These are phyloP conservation scores for Nyctibius grandis DNA, from an alignment of 2,797 vertebrate genomes.

Conservation along the genomic window DNA sequence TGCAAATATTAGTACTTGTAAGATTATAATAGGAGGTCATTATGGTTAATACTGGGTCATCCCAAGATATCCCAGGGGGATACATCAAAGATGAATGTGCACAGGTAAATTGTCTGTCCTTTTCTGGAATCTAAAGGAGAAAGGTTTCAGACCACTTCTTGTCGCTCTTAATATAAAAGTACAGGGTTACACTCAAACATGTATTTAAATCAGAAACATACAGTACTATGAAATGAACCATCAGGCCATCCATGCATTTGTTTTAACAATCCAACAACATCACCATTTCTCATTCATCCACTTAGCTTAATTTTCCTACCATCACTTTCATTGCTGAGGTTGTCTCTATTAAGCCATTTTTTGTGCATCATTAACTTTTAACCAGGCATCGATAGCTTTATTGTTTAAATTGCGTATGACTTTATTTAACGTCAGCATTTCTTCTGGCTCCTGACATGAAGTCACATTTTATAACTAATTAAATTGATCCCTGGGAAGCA, in stretches of 20 bases:
- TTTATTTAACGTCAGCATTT: constrained; percentile 99
- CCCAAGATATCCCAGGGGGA: background rate
- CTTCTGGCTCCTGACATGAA: constrained; percentile 93
- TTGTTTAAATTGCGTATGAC: constrained; percentile 91
- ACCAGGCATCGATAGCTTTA: constrained; percentile 90
- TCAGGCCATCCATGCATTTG: constrained; percentile 73
- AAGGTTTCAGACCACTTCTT: constrained; percentile 6
- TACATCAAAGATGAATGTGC: background rate
- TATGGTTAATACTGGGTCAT: background rate
- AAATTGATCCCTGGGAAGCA: constrained; percentile 94
- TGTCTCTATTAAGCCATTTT: constrained; percentile 92
- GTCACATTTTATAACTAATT: constrained; percentile 99
- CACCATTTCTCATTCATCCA: constrained; percentile 81
- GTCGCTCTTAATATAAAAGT: background rate
- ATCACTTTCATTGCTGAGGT: constrained; percentile 84
- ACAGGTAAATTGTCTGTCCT: background rate
- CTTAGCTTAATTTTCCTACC: constrained; percentile 89
- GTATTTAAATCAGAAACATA: constrained; percentile 58
- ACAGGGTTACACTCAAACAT: background rate
- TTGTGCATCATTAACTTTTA: constrained; percentile 98
- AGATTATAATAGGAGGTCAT: constrained; percentile 33
- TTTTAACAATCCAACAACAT: constrained; percentile 83
- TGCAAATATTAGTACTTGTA: constrained; percentile 53
- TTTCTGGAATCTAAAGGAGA: background rate
- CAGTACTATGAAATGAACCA: constrained; percentile 61